Evolutionary conservation across 2,888 invertebrate genomes (phyloP).

Genomic region (Strigamia crassipes): DNA sequence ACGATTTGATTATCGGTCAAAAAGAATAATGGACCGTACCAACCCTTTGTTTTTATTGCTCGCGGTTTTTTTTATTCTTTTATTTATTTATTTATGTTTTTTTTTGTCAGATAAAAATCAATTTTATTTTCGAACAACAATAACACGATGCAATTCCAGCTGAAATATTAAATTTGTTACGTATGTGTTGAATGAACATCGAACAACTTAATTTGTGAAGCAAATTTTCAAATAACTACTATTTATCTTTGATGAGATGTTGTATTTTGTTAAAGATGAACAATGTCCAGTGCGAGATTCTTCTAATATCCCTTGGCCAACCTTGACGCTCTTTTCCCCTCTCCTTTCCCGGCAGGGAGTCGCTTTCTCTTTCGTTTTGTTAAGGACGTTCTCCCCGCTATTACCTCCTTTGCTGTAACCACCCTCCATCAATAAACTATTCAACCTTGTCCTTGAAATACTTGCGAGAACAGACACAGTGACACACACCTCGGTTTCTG

Average conservation of each 20-base stretch:
- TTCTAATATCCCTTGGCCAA: slow-evolving; percentile 22
- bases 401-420: slow-evolving; percentile 37
- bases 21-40: slow-evolving; percentile 25
- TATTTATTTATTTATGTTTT: background rate
- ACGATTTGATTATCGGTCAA: slow-evolving; percentile 34
- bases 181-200: background rate
- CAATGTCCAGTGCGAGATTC: slow-evolving; percentile 16
- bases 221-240: background rate
- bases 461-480: slow-evolving; percentile 36
- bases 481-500: slow-evolving; percentile 44
- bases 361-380: slow-evolving; percentile 41
- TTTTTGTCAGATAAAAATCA: background rate
- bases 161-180: background rate
- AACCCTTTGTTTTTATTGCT: slow-evolving; percentile 15
- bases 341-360: slow-evolving; percentile 39
- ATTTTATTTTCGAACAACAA: background rate
- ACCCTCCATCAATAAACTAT: slow-evolving; percentile 44
- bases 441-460: slow-evolving; percentile 47
- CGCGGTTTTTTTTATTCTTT: background rate
- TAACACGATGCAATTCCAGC: background rate
- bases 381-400: slow-evolving; percentile 6
- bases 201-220: background rate
- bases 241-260: background rate
- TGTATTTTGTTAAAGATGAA: background rate
- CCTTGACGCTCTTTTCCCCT: slow-evolving; percentile 41